Base-by-base conservation (phyloP, 2,113 vertebrate genomes). In the Lophura nycthemera region DNA sequence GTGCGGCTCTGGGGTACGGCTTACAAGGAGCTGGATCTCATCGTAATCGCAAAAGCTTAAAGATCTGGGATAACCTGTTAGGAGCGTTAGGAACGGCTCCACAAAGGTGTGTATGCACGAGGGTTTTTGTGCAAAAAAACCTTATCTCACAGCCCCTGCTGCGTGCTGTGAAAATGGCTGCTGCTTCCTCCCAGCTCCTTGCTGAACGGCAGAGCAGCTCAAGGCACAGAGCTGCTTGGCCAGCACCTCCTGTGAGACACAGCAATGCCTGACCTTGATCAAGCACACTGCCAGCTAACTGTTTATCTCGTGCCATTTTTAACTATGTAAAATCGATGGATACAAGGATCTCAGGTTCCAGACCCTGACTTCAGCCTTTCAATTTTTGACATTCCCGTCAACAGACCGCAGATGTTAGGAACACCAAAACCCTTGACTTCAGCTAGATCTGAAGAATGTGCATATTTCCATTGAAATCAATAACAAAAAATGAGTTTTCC, bases 51-150 rank as follows among this genome's bases (percentile, higher is more conserved):
- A 76, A 11, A 6, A 10, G 0, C 5, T 12, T 14, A 64, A 48
- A 56, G 3, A 36, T 27, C 38, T 1, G 10, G 27, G 54, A 38
- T 57, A 70, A 30, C 0, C 1, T 6, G 7, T 24, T 42, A 19
- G 34, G 0, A 0, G 3, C 2, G 7, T n/a, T 25, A 36, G 27
- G 42, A 52, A 12, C 11, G 12, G 6, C 38, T 56, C 27, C 2
- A 17, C 13, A 24, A 65, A 24, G 30, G 52, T 11, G 1, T 4
- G 1, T 19, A 25, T 0, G 2, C 8, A 17, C 60, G 22, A 36
- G 15, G 17, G 21, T n/a, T 87, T 82, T 73, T 29, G 10, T 32
- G 15, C 42, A 43, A 43, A 43, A 43, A 43, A 38, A 38, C 38
- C 42, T 67, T 48, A 30, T 32, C 29, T 40, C 24, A 8, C 27